Conservation (phyloP, 2,888 invertebrate genomes). For the Trachelus stipa region DNA sequence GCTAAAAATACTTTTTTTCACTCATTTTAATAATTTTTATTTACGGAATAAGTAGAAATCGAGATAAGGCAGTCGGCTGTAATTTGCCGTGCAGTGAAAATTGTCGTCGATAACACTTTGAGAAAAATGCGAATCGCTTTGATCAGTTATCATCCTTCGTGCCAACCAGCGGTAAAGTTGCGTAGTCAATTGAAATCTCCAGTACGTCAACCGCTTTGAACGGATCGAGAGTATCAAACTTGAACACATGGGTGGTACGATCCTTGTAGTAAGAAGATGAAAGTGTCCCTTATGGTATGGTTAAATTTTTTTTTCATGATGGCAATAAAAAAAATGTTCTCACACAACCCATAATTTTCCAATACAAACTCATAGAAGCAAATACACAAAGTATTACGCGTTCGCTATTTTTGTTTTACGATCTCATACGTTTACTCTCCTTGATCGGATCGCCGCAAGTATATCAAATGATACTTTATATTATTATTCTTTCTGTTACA, state of each 20-base stretch:
- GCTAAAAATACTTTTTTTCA: neutral
- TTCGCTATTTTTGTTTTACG: neutral
- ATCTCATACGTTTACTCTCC: neutral
- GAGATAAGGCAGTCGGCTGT: neutral
- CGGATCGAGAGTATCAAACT: neutral
- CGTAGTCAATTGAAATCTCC: neutral
- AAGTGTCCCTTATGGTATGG: neutral
- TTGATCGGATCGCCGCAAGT: neutral
- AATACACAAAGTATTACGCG: neutral
- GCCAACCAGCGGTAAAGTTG: neutral
- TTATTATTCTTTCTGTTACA: constrained; percentile 37
- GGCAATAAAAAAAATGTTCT: no score
- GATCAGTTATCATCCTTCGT: neutral
- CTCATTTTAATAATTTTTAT: neutral
- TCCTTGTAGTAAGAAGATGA: neutral
- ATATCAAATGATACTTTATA: neutral
- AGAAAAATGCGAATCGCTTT: neutral
- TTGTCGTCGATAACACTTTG: neutral
- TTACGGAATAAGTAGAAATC: neutral
- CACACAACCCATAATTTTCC: neutral
- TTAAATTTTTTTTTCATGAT: no score
- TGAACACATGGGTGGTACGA: neutral
- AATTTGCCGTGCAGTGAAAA: neutral
- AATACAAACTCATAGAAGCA: no score
- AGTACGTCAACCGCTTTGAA: neutral